Evolutionary conservation across 2,113 vertebrate genomes (phyloP).

Genomic region (Sigmodon hispidus): DNA sequence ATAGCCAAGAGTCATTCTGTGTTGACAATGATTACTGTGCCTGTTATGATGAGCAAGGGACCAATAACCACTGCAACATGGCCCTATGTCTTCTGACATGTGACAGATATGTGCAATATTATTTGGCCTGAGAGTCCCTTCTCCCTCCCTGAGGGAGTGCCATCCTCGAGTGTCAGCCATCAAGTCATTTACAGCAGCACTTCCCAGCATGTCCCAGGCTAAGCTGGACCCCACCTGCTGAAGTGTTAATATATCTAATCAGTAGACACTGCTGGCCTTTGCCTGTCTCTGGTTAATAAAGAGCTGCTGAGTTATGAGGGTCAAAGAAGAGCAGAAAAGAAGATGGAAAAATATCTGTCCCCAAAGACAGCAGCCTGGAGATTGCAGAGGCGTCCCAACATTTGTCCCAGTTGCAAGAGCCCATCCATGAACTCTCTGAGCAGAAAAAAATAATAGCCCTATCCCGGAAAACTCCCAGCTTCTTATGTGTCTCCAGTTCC

Average conservation of each 20-base stretch:
- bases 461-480: not conserved
- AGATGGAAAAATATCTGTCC: constrained; percentile 30
- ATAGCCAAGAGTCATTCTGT: not conserved
- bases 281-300: constrained; percentile 27
- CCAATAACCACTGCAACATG: not conserved
- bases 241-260: not conserved
- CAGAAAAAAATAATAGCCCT: not conserved
- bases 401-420: rapidly evolving
- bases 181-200: not conserved
- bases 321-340: not conserved
- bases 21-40: not conserved
- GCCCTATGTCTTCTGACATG: not conserved
- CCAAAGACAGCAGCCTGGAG: not conserved
- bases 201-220: not conserved
- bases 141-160: not conserved
- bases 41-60: not conserved
- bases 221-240: not conserved
- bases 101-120: not conserved
- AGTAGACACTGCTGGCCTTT: not conserved
- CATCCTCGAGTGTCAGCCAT: not conserved
- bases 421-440: not conserved
- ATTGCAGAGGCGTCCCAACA: not conserved
- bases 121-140: constrained; percentile 1
- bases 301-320: not conserved
- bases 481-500: not conserved